Evolutionary conservation across 2,797 vertebrate species (phyloP).

Genomic region (Pterois miles): DNA sequence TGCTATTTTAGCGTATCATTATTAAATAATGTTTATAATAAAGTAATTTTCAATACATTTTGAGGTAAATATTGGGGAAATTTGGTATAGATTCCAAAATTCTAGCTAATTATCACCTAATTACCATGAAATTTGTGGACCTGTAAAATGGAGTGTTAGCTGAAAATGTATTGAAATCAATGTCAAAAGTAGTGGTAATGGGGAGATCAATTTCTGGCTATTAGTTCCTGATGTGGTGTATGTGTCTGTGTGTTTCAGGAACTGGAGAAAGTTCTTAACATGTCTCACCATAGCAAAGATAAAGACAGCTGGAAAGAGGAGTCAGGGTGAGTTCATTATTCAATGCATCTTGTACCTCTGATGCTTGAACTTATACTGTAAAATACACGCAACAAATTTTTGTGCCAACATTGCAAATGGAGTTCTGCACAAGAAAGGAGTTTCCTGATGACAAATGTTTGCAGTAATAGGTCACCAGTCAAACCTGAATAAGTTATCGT

Average conservation of each 20-base stretch:
- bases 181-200: too few species aligned
- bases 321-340: constrained; percentile 85
- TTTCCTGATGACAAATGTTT: neutral
- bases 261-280: constrained; percentile 89
- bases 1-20: too few species aligned
- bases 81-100: neutral
- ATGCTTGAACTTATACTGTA: neutral
- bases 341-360: neutral
- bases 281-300: constrained; percentile 89
- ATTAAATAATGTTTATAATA: too few species aligned
- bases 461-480: neutral
- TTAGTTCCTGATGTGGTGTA: neutral
- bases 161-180: too few species aligned
- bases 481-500: neutral
- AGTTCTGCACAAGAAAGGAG: neutral
- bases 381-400: neutral
- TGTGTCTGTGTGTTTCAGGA: constrained; percentile 82
- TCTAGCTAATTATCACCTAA: too few species aligned
- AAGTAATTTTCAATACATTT: too few species aligned
- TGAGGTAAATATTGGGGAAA: too few species aligned
- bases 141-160: too few species aligned
- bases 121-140: too few species aligned
- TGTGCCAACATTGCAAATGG: too few species aligned
- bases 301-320: constrained; percentile 90
- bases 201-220: neutral